Evolutionary conservation across 2,888 invertebrate genomes (phyloP), one percentile per base, ranked within the genome.

Genomic region (Catocala nupta): DNA sequence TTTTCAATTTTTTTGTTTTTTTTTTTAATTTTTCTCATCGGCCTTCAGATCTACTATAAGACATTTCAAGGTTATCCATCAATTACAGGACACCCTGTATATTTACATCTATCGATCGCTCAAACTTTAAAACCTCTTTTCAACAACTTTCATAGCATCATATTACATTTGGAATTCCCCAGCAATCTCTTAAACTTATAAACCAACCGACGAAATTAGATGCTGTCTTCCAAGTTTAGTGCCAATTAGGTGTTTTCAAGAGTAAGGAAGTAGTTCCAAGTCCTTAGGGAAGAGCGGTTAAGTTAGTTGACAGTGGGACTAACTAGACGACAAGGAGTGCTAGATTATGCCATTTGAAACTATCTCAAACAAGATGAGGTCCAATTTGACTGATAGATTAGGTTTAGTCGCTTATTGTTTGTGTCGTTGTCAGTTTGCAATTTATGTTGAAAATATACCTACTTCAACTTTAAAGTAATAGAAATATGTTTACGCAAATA

Each of bases 201-300:
- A 50, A 13, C 47, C 39, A 57, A 42, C 57, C 33, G 39, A 8
- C 50, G 55, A 65, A 75, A 69, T 74, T 70, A 70, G 59, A 47
- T 45, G 47, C 49, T 49, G 64, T 65, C 62, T 56, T 47, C 48
- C 33, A 70, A 78, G 66, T 74, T 74, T 68, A 66, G 59, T 57
- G 47, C 55, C 71, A 80, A 79, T 79, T 79, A 78, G 60, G 50
- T 65, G 58, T 77, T 75, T 75, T 68, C 65, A 66, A 67, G 70
- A 73, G 59, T 59, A 42, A 39, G 49, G 51, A 71, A 71, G 66
- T 69, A 73, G 66, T 50, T 36, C 11, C 12, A 55, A 59, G 39
- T 64, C 72, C 64, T 51, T 33, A 6, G 61, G 55, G 77, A 61
- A 44, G 12, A 43, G 16, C 44, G 53, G 52, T 62, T 61, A 68